phyloP scores from a whole-genome alignment of 2,797 vertebrate genomes.

The Myioborus miniatus region DNA sequence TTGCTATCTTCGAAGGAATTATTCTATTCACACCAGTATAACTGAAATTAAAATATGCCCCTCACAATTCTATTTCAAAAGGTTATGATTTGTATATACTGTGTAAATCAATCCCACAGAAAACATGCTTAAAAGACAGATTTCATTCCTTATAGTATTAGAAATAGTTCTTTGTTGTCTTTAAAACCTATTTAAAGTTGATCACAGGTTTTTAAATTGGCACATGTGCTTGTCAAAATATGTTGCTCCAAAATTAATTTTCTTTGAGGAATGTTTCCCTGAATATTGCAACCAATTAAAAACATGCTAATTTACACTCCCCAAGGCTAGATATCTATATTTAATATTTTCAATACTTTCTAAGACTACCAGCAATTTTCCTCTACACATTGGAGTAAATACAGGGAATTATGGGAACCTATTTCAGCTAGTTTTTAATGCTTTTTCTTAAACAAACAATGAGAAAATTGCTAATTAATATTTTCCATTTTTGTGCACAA shows the following conservation, averaged over 20 bases:
- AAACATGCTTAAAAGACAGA: constrained; percentile 11
- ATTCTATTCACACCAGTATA: background rate
- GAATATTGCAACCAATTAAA: constrained; percentile 64
- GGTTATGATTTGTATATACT: background rate
- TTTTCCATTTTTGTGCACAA: constrained; percentile 63
- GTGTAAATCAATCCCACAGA: background rate
- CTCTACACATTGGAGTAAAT: constrained; percentile 11
- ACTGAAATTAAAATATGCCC: constrained; percentile 18
- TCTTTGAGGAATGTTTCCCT: constrained; percentile 62
- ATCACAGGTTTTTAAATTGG: constrained; percentile 59
- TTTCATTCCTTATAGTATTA: background rate
- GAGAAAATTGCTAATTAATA: constrained; percentile 73
- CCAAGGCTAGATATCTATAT: constrained; percentile 51
- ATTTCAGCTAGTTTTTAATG: constrained; percentile 46
- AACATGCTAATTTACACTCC: constrained; percentile 61
- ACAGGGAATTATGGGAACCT: constrained; percentile 25
- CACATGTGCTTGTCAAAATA: constrained; percentile 50
- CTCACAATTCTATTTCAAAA: background rate
- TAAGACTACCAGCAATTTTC: constrained; percentile 25
- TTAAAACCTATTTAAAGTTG: constrained; percentile 12
- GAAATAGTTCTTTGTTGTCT: constrained; percentile 12
- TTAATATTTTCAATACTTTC: constrained; percentile 56
- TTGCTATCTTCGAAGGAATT: constrained; percentile 7
- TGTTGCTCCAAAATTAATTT: constrained; percentile 60
- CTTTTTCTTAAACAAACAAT: constrained; percentile 57